Percentiles rank a stretch among this genome's conserved stretches.
Conservation (phyloP, 2,888 invertebrate species). For the Heteropelma amictum region DNA sequence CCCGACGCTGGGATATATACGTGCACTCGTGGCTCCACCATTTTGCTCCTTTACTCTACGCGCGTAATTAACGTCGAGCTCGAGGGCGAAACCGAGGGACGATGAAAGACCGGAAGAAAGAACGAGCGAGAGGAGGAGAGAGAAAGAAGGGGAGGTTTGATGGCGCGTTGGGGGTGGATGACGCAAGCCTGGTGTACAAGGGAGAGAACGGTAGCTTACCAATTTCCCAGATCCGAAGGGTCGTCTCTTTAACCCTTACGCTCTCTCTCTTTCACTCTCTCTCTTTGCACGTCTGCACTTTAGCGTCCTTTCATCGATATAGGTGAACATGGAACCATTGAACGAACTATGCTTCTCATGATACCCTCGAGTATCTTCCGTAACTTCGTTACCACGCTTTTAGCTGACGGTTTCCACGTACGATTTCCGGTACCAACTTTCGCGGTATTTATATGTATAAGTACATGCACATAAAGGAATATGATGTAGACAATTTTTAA, state of each 20-base stretch:
- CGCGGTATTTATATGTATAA: background rate
- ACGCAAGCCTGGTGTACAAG: slow-evolving; percentile 30
- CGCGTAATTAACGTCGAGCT: slow-evolving; percentile 59
- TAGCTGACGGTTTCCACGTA: slow-evolving; percentile 42
- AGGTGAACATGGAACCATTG: slow-evolving; percentile 21
- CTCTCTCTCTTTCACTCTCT: slow-evolving; percentile 2
- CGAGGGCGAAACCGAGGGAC: slow-evolving; percentile 33
- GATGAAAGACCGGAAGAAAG: slow-evolving; percentile 26
- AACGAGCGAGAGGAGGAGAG: slow-evolving; percentile 12
- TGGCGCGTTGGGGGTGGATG: slow-evolving; percentile 44
- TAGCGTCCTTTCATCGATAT: slow-evolving; percentile 12
- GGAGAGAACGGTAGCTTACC: slow-evolving; percentile 30
- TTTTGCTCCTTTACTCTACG: slow-evolving; percentile 58
- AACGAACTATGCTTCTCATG: slow-evolving; percentile 50
- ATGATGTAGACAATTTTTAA: background rate
- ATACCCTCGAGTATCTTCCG: slow-evolving; percentile 73
- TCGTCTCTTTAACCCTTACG: slow-evolving; percentile 17
- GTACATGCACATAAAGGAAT: background rate
- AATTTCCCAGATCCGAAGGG: slow-evolving; percentile 37
- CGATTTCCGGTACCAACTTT: slow-evolving; percentile 4
- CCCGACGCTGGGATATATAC: background rate
- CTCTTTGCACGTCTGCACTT: slow-evolving; percentile 6
- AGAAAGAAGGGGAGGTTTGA: background rate
- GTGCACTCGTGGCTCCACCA: slow-evolving; percentile 47
- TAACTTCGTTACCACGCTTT: slow-evolving; percentile 71